These are phyloP conservation scores for Carcinoscorpius rotundicauda DNA, from an alignment of 1,140 invertebrate genomes.

Conservation along the genomic window DNA sequence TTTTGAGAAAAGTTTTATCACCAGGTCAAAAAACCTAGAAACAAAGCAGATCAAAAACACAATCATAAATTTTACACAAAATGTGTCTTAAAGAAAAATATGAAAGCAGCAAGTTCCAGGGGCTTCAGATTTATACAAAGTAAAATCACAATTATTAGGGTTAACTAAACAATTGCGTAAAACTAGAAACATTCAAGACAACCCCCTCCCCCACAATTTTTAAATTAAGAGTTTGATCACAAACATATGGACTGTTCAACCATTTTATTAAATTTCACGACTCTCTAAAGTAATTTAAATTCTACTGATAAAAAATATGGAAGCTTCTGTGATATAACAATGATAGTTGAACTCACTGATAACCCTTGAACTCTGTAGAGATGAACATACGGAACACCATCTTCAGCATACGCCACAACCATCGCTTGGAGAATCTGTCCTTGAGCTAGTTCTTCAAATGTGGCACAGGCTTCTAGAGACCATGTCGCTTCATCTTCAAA, in stretches of 20 bases:
- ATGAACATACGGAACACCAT: slow-evolving; percentile 59
- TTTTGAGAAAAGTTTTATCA: not conserved
- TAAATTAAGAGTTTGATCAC: not conserved
- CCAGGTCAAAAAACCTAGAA: not conserved
- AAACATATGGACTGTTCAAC: not conserved
- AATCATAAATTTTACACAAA: too few species aligned
- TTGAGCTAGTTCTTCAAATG: slow-evolving; percentile 60
- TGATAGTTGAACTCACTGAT: slow-evolving; percentile 41
- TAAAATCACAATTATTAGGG: too few species aligned
- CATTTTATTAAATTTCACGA: not conserved
- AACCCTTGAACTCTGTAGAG: slow-evolving; percentile 56
- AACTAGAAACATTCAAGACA: not conserved
- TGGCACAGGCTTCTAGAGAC: slow-evolving; percentile 56
- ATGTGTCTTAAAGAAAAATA: too few species aligned
- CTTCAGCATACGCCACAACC: slow-evolving; percentile 63
- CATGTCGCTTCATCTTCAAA: slow-evolving; percentile 37
- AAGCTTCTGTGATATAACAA: slow-evolving; percentile 4
- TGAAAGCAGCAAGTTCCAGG: too few species aligned
- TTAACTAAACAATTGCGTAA: not conserved
- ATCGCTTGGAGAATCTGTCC: slow-evolving; percentile 72
- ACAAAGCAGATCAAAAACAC: too few species aligned
- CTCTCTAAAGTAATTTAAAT: not conserved
- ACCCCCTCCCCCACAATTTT: not conserved
- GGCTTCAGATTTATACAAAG: too few species aligned
- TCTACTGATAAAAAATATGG: not conserved